These are phyloP conservation scores for Actinia tenebrosa DNA, from an alignment of 64 coral and sea anemone species.

Conservation along the genomic window DNA sequence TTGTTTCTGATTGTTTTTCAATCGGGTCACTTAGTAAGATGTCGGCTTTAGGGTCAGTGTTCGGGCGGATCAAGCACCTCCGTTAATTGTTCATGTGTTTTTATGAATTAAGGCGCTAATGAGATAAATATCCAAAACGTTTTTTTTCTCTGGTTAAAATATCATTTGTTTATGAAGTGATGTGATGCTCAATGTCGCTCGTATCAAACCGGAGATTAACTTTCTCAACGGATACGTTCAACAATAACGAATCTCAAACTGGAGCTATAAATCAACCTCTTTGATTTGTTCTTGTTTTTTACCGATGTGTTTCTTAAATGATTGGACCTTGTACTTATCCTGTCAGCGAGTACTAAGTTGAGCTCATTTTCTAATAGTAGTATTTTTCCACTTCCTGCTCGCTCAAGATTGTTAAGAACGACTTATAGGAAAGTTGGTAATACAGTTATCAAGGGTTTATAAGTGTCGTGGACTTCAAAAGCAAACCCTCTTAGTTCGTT, in stretches of 20 bases:
- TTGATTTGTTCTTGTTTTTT: neutral
- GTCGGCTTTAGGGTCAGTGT: neutral
- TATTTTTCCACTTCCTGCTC: neutral
- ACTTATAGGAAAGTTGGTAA: neutral
- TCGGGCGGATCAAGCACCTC: neutral
- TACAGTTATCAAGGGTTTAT: neutral
- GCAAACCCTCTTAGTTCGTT: neutral
- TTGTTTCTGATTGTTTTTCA: neutral
- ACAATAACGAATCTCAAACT: neutral
- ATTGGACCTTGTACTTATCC: neutral
- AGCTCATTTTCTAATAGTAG: neutral
- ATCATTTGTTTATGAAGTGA: conserved; percentile 2
- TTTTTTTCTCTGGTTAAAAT: neutral
- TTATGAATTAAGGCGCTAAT: neutral
- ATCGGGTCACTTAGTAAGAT: neutral
- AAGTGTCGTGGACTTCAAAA: neutral
- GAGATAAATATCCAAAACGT: neutral
- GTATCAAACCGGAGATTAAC: neutral
- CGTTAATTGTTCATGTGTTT: neutral
- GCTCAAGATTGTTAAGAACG: neutral
- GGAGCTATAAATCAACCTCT: neutral
- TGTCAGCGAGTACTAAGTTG: neutral
- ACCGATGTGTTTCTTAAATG: neutral
- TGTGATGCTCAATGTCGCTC: neutral
- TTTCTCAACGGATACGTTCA: neutral